Conservation (phyloP, 2,113 vertebrate species). For the Spilogale gracilis region DNA sequence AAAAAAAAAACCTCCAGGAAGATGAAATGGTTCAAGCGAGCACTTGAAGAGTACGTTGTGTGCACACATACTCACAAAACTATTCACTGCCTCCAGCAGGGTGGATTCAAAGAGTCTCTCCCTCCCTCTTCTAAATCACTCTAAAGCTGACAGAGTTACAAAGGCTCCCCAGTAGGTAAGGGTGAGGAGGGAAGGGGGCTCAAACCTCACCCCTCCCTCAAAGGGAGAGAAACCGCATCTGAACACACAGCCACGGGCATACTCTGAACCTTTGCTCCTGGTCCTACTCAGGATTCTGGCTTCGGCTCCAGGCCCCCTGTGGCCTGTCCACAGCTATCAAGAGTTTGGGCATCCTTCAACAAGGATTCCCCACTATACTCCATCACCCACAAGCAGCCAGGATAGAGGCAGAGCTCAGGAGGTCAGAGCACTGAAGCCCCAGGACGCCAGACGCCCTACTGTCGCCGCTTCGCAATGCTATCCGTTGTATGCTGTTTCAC, state of each 20-base stretch:
- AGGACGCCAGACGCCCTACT: background rate
- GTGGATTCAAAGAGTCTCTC: background rate
- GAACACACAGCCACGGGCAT: background rate
- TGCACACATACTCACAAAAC: background rate
- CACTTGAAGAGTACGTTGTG: background rate
- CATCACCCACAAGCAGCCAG: no score
- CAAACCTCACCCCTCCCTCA: background rate
- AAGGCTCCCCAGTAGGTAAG: background rate
- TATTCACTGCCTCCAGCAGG: background rate
- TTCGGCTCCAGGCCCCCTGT: background rate
- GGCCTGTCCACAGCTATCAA: background rate
- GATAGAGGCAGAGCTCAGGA: background rate
- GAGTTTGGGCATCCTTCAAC: background rate
- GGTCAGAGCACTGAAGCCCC: background rate
- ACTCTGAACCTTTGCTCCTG: background rate
- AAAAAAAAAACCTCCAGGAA: background rate
- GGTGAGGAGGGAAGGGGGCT: no score
- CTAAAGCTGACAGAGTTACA: background rate
- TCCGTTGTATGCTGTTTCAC: background rate
- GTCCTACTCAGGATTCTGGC: background rate
- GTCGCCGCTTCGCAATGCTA: background rate
- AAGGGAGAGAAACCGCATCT: background rate
- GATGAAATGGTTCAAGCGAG: constrained; percentile 27
- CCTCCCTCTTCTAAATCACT: background rate
- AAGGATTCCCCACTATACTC: background rate